Evolutionary conservation across 1,140 invertebrate genomes (phyloP).

Genomic region (Reticulitermes speratus): DNA sequence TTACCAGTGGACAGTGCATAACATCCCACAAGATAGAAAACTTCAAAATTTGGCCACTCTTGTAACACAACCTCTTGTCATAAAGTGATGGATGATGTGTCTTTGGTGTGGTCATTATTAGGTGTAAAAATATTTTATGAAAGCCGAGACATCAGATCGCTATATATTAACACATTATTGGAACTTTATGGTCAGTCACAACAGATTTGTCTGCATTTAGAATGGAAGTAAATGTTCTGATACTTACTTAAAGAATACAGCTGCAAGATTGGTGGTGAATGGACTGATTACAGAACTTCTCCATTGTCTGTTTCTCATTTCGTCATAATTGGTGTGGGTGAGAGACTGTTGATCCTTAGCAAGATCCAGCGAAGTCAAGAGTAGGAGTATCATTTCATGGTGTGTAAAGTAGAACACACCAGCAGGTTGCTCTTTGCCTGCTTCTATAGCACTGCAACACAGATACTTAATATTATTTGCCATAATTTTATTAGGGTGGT

Average conservation of each 20-base stretch:
- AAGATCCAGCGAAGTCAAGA: constrained; percentile 65
- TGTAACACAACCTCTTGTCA: no score
- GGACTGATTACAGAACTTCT: constrained; percentile 68
- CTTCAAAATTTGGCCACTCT: no score
- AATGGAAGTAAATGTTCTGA: constrained; percentile 37
- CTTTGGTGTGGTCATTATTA: no score
- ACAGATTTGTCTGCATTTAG: no score
- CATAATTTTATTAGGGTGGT: no score
- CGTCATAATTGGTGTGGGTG: constrained; percentile 63
- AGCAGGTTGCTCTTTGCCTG: constrained; percentile 47
- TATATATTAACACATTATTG: no score
- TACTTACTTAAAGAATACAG: constrained; percentile 70
- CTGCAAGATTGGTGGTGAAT: constrained; percentile 75
- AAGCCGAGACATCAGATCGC: no score
- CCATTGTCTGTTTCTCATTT: constrained; percentile 62
- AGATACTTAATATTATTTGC: neutral
- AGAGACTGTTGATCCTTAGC: constrained; percentile 63
- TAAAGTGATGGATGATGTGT: no score
- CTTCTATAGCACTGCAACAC: constrained; percentile 23
- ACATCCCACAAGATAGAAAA: no score
- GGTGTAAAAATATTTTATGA: no score
- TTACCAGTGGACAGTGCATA: no score
- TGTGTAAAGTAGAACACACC: constrained; percentile 74
- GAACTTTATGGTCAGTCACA: no score
- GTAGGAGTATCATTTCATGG: constrained; percentile 59